These are phyloP conservation scores for Bombus superbus DNA, from an alignment of 1,140 invertebrate genomes.

Conservation along the genomic window DNA sequence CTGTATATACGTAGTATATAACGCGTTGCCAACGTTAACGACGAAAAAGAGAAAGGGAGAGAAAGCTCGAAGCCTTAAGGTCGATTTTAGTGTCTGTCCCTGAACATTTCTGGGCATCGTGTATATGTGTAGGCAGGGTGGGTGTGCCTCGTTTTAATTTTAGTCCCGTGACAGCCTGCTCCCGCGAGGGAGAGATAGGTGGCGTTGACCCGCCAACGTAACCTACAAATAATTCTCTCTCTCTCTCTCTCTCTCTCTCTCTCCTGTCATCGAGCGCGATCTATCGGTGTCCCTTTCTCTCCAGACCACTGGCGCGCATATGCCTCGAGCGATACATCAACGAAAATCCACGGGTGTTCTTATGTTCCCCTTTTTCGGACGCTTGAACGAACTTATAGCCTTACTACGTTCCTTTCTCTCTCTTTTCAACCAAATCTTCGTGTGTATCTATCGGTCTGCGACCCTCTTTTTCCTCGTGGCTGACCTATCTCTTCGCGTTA, in stretches of 20 bases:
- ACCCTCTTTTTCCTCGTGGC: background rate
- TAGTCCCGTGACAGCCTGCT: conserved; percentile 72
- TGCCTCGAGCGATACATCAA: conserved; percentile 69
- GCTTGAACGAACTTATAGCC: conserved; percentile 48
- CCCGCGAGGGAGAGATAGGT: conserved; percentile 61
- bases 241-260: conserved; percentile 60
- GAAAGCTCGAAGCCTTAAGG: conserved; percentile 44
- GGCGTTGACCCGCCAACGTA: conserved; percentile 78
- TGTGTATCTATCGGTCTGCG: background rate
- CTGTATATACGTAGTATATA: background rate
- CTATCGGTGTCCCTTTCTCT: conserved; percentile 13
- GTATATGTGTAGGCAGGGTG: conserved; percentile 44
- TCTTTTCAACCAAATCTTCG: background rate
- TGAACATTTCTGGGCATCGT: conserved; percentile 38
- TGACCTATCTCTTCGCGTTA: conserved; percentile 9
- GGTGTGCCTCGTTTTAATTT: conserved; percentile 79
- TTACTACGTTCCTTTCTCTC: conserved; percentile 30
- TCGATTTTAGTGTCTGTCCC: conserved; percentile 39
- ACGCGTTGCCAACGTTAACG: conserved; percentile 12
- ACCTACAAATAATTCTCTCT: conserved; percentile 76
- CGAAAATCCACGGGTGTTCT: conserved; percentile 70
- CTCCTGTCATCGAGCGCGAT: conserved; percentile 10
- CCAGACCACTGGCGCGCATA: conserved; percentile 27
- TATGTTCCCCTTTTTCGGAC: conserved; percentile 51
- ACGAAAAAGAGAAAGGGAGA: conserved; percentile 33